phyloP scores from a whole-genome alignment of 2,888 invertebrate genomes.

The Argyresthia albistria region DNA sequence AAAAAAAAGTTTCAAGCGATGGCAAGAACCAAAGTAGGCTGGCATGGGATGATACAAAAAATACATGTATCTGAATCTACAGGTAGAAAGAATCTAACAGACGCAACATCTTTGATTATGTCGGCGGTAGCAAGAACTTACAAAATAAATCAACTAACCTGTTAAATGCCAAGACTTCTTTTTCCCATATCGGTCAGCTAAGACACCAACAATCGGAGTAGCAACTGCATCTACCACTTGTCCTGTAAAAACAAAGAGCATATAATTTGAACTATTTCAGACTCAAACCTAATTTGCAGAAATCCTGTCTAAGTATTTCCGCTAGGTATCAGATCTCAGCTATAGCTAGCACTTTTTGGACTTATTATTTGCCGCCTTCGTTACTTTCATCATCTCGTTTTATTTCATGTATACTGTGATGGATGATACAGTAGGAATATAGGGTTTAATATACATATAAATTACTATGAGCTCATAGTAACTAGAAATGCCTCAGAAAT shows the following conservation, averaged over 20 bases:
- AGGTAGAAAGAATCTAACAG: neutral
- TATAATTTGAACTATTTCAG: neutral
- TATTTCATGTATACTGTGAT: too few species aligned
- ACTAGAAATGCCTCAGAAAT: too few species aligned
- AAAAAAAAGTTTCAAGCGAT: neutral
- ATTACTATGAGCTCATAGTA: too few species aligned
- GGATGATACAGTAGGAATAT: too few species aligned
- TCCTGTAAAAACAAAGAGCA: slow-evolving; percentile 58
- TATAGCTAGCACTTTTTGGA: too few species aligned
- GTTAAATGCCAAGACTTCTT: slow-evolving; percentile 89
- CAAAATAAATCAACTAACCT: slow-evolving; percentile 61
- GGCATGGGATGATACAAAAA: neutral
- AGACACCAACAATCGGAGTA: slow-evolving; percentile 87
- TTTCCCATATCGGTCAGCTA: slow-evolving; percentile 84
- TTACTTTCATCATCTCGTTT: too few species aligned
- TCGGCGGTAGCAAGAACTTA: neutral
- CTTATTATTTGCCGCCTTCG: too few species aligned
- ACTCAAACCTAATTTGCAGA: too few species aligned
- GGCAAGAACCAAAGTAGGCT: neutral
- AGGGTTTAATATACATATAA: too few species aligned
- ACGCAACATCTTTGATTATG: neutral
- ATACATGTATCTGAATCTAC: too few species aligned
- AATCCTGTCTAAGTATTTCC: too few species aligned
- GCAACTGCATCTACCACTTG: slow-evolving; percentile 89
- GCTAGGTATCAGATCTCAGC: too few species aligned